Base-by-base conservation (phyloP, 2,888 invertebrate genomes). In the Diarsia dahlii region DNA sequence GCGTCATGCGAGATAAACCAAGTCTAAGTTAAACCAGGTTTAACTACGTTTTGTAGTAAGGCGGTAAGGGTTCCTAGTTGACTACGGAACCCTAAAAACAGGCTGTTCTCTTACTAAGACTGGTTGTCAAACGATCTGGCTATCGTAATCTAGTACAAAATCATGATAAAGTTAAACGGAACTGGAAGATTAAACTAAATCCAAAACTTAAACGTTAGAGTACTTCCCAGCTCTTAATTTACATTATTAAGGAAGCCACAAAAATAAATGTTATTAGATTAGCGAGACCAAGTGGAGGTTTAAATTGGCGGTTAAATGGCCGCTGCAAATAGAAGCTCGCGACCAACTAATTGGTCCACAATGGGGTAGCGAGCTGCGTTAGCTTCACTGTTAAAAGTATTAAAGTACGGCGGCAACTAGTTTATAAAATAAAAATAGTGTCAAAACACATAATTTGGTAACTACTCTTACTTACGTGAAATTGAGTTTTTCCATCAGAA, bases 321-420 rank as follows among this genome's bases (percentile, higher is more conserved):
- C 76, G 70, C 76, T 84, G 76, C 71, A 85, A 87, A 87, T 84
- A 81, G 80, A 71, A 74, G 74, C 75, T 77, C 72, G 81, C 86
- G 74, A 86, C 84, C 85, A 86, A 87, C 88, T 92, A 92, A 92
- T 92, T 90, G 91, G 88, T 81, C 84, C 82, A 83, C 89, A 90
- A 91, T 91, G 89, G 87, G 81, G 82, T 82, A 84, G 88, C 82
- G 76, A 77, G 82, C 78, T 74, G 73, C 80, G 80, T 82, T 88
- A 78, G 71, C 71, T 81, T 71, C 74, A 68, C 80, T 82, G 84
- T 65, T 86, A 50, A 72, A 76, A 77, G 54, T 79, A 74, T 77
- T 81, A 69, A 81, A 76, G 73, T 66, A 78, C 39, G 10, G 18
- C 45, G 12, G 60, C n/a, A 52, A n/a, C 12, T 56, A 50, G 52